phyloP scores from a whole-genome alignment of 2,797 vertebrate species.

The Pantherophis alleghaniensis region DNA sequence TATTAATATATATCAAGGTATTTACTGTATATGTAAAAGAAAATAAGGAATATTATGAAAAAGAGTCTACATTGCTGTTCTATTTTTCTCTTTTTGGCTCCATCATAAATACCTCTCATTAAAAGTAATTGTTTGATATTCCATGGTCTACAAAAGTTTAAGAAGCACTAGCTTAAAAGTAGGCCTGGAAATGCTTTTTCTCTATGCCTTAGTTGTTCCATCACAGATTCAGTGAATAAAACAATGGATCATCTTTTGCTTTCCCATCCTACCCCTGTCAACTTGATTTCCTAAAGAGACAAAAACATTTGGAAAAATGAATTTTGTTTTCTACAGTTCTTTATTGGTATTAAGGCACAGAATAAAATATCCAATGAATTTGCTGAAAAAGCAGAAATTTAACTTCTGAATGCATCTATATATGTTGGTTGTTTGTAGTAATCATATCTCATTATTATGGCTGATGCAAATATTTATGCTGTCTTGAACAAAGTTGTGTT shows the following conservation, averaged over 20 bases:
- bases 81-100: neutral
- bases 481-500: conserved; percentile 7
- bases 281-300: neutral
- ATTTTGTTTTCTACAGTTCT: neutral
- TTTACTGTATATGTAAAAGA: neutral
- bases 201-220: neutral
- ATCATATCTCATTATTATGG: conserved; percentile 6
- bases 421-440: neutral
- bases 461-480: conserved; percentile 30
- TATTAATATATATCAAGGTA: neutral
- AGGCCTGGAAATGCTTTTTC: neutral
- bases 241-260: neutral
- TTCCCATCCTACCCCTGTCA: neutral
- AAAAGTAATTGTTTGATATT: neutral
- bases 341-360: accelerated
- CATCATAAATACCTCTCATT: neutral
- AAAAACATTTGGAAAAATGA: neutral
- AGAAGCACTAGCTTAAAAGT: neutral
- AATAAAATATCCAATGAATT: conserved; percentile 1
- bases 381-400: conserved; percentile 19
- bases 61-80: neutral
- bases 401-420: conserved; percentile 1
- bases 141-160: neutral
- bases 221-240: neutral
- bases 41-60: neutral